These are phyloP conservation scores for Rhyacophila evoluta DNA, from an alignment of 2,888 invertebrate genomes.

Conservation along the genomic window DNA sequence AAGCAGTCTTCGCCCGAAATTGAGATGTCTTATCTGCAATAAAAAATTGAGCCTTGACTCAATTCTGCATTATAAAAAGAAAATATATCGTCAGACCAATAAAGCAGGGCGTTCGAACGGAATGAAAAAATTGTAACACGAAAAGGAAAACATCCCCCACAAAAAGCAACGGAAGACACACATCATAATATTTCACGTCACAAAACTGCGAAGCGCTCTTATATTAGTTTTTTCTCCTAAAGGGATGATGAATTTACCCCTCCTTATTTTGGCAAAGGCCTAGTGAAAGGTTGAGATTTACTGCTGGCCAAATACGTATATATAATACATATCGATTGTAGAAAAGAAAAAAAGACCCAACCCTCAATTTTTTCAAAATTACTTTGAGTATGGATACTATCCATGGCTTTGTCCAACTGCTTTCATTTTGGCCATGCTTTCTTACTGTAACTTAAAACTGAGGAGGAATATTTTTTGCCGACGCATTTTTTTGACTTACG, in stretches of 20 bases:
- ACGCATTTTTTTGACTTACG: too few relatives aligned
- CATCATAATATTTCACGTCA: slow-evolving; percentile 16
- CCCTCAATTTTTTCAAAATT: too few relatives aligned
- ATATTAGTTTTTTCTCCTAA: neutral
- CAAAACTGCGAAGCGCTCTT: neutral
- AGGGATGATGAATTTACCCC: neutral
- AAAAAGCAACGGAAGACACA: neutral
- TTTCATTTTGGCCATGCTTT: too few relatives aligned
- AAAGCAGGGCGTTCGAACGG: neutral
- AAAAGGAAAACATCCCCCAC: neutral
- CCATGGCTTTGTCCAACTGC: too few relatives aligned
- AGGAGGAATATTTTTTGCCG: too few relatives aligned
- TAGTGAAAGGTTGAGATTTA: neutral
- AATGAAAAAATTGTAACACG: neutral
- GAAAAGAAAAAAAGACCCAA: too few relatives aligned
- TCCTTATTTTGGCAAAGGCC: neutral
- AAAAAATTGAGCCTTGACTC: neutral
- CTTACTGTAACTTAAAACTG: too few relatives aligned
- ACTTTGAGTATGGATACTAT: too few relatives aligned
- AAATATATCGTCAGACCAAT: neutral
- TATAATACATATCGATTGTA: too few relatives aligned
- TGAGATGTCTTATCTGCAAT: neutral
- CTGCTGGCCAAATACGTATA: neutral
- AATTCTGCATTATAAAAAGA: neutral
- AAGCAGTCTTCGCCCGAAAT: neutral